These are phyloP conservation scores for Chascanopsetta lugubris DNA, from an alignment of 2,113 vertebrate species.

Conservation along the genomic window DNA sequence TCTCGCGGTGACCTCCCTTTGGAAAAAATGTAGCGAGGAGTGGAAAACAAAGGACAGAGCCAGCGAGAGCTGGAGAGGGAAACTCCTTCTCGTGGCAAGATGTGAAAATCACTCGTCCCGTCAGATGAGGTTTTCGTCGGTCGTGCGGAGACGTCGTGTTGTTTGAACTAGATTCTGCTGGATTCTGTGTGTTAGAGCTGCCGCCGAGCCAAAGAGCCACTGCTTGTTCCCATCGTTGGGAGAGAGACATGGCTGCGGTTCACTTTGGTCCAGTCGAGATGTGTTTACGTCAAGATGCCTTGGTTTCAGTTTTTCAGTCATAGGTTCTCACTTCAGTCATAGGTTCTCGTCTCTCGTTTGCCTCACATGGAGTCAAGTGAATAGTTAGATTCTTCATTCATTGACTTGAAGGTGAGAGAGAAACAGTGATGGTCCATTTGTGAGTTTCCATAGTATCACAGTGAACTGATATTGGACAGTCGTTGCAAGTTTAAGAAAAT, in stretches of 20 bases:
- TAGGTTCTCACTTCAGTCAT: background rate
- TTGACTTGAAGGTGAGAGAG: background rate
- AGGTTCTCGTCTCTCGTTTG: background rate
- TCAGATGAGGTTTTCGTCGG: constrained; percentile 32
- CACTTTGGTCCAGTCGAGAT: background rate
- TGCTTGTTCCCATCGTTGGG: background rate
- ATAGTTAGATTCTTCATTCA: background rate
- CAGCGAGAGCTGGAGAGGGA: constrained; percentile 30
- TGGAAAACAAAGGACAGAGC: constrained; percentile 40
- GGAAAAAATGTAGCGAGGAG: constrained; percentile 26
- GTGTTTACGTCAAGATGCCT: background rate
- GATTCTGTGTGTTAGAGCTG: constrained; percentile 3
- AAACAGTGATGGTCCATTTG: background rate
- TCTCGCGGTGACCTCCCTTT: constrained; percentile 19
- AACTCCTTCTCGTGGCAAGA: constrained; percentile 39
- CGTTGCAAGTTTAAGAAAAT: no score
- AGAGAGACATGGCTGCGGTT: background rate
- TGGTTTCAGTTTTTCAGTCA: no score
- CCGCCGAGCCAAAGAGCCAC: background rate
- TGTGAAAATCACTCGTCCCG: constrained; percentile 29
- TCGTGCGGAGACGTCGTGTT: constrained; percentile 29
- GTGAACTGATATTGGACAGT: background rate
- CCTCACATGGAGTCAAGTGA: background rate
- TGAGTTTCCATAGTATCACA: background rate
- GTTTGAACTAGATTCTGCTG: constrained; percentile 35